Evolutionary conservation across 1,140 invertebrate genomes (phyloP).

Genomic region (Acromyrmex charruanus): DNA sequence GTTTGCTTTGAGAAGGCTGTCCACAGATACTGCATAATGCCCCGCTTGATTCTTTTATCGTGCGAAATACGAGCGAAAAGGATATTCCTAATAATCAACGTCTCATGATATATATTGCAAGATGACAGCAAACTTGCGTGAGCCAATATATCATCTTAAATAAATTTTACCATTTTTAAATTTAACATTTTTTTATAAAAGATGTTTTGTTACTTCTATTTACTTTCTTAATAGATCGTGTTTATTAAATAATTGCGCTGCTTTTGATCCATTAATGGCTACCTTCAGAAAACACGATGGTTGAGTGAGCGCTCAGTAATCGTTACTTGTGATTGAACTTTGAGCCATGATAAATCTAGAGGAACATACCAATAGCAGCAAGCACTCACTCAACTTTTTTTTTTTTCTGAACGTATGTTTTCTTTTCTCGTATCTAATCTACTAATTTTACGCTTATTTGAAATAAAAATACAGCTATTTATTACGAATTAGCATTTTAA

Average conservation of each 20-base stretch:
- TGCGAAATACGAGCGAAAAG: slow-evolving; percentile 38
- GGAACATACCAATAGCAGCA: too few relatives aligned
- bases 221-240: background rate
- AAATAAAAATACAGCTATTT: background rate
- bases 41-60: slow-evolving; percentile 38
- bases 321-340: too few relatives aligned
- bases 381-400: too few relatives aligned
- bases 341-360: too few relatives aligned
- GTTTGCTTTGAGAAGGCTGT: slow-evolving; percentile 67
- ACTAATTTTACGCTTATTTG: too few relatives aligned
- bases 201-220: background rate
- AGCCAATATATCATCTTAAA: background rate
- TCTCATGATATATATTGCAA: background rate
- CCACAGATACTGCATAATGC: slow-evolving; percentile 46
- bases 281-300: too few relatives aligned
- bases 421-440: background rate
- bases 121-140: background rate
- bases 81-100: background rate
- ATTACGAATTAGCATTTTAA: background rate
- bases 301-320: too few relatives aligned
- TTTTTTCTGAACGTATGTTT: background rate
- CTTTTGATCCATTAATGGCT: background rate
- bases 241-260: background rate
- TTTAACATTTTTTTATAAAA: background rate
- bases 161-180: background rate